Evolutionary conservation across 92 coral and sea anemone species (phyloP).

Genomic region (Phymanthus crucifer): DNA sequence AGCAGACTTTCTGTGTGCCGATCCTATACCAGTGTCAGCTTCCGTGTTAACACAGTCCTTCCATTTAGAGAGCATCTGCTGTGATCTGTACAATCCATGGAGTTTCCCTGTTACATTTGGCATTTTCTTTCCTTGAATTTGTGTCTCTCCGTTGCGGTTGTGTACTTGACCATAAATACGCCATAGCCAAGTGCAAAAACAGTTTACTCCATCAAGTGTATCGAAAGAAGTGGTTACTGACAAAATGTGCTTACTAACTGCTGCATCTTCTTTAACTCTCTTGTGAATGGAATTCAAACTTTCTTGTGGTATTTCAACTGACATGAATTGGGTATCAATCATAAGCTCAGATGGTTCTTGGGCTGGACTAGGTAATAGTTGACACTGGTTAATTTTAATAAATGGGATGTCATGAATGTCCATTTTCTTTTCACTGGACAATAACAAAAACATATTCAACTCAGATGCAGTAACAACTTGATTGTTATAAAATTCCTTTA

Average conservation of each 20-base stretch:
- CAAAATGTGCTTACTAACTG: no score
- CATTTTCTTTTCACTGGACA: not conserved
- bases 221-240: no score
- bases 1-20: not conserved
- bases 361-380: no score
- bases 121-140: constrained; percentile 25
- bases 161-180: constrained; percentile 24
- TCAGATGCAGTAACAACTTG: not conserved
- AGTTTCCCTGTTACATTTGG: constrained; percentile 31
- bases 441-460: not conserved
- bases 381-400: not conserved
- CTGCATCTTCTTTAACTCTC: no score
- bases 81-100: constrained; percentile 21
- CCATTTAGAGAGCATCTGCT: constrained; percentile 37
- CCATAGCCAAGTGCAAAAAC: constrained; percentile 33
- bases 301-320: no score
- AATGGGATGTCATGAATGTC: not conserved
- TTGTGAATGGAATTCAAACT: no score
- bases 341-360: constrained; percentile 9
- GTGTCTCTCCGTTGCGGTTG: not conserved
- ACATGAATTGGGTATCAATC: constrained; percentile 8
- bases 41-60: constrained; percentile 21
- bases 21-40: not conserved
- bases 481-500: not conserved
- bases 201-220: no score